phyloP scores from a whole-genome alignment of 2,888 invertebrate species.

The Acronicta alni region DNA sequence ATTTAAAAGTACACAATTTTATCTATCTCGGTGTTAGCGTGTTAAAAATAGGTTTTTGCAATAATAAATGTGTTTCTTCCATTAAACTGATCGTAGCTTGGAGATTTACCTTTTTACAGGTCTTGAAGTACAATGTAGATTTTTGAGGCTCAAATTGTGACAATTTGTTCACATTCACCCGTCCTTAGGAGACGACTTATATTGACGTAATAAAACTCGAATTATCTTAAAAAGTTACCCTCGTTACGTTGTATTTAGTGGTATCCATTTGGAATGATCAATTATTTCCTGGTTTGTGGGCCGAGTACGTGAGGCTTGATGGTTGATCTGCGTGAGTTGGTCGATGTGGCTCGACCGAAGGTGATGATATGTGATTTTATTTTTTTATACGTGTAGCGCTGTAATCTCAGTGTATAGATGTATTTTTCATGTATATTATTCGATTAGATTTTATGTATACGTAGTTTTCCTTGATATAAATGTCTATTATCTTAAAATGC shows the following conservation, averaged over 20 bases:
- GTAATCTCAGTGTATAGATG: conserved; percentile 82
- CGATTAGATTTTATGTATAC: conserved; percentile 75
- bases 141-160: conserved; percentile 77
- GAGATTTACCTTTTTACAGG: conserved; percentile 65
- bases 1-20: conserved; percentile 67
- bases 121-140: conserved; percentile 83
- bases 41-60: conserved; percentile 73
- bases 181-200: conserved; percentile 62
- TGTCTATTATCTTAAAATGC: conserved; percentile 76
- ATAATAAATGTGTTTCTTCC: conserved; percentile 63
- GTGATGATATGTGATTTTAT: conserved; percentile 84
- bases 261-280: conserved; percentile 71
- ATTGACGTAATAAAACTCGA: conserved; percentile 64
- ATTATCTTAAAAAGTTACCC: conserved; percentile 80
- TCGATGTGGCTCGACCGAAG: conserved; percentile 57
- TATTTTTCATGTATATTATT: conserved; percentile 76
- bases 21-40: conserved; percentile 78
- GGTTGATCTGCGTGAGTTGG: conserved; percentile 55
- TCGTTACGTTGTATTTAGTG: conserved; percentile 78
- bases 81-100: conserved; percentile 50
- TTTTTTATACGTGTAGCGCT: conserved; percentile 77
- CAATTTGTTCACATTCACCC: conserved; percentile 62
- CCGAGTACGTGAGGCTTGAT: conserved; percentile 64
- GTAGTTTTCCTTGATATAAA: conserved; percentile 73
- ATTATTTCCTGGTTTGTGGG: conserved; percentile 57